These are phyloP conservation scores for Scolopax rusticola DNA, from an alignment of 2,797 vertebrate species.

Conservation along the genomic window DNA sequence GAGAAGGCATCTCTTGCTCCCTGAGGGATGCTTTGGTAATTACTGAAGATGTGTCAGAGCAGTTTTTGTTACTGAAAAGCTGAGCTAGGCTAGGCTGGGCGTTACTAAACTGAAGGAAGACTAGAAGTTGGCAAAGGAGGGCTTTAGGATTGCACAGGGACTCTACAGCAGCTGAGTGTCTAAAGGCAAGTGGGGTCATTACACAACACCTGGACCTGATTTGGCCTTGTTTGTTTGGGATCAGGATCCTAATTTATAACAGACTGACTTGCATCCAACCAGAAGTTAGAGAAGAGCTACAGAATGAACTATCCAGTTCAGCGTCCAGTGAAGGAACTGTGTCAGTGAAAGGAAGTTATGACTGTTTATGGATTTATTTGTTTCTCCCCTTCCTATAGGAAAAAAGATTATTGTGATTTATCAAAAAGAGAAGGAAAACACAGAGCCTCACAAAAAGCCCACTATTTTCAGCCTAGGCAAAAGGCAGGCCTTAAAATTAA, in stretches of 20 bases:
- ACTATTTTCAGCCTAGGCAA: neutral
- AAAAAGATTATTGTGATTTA: neutral
- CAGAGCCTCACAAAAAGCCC: neutral
- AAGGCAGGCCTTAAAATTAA: neutral
- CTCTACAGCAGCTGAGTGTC: neutral
- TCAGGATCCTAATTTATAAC: neutral
- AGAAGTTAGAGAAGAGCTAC: neutral
- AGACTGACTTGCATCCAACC: neutral
- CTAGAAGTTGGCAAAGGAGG: neutral
- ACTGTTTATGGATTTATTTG: neutral
- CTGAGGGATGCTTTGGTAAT: accelerated
- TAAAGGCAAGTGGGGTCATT: neutral
- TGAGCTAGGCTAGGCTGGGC: neutral
- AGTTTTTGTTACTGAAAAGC: neutral
- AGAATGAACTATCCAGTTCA: neutral
- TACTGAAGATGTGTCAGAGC: neutral
- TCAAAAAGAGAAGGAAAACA: neutral
- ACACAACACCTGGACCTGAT: neutral
- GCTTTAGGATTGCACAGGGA: neutral
- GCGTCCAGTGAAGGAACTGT: neutral
- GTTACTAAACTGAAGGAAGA: neutral
- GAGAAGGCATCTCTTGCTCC: neutral
- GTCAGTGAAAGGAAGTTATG: neutral
- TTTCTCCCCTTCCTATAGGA: neutral
- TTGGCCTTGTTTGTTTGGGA: neutral